A percentile compares a stretch with the other conserved stretches of the same genome.
These are phyloP conservation scores for Alces alces DNA, from an alignment of 2,113 vertebrate species.

Conservation along the genomic window DNA sequence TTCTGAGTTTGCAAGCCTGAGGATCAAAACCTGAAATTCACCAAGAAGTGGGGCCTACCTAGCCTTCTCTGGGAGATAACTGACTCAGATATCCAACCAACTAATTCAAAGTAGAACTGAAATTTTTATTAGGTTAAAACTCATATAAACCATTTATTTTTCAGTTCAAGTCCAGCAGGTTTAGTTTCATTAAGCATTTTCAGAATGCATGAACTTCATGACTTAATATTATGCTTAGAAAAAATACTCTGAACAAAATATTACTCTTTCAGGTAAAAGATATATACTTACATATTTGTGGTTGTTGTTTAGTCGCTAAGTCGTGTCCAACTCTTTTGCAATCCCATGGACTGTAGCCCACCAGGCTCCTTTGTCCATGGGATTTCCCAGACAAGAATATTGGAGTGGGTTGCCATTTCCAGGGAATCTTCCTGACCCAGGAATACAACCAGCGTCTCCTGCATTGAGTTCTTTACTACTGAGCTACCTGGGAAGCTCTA, in stretches of 20 bases:
- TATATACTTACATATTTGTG: neutral
- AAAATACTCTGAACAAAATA: neutral
- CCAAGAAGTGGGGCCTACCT: neutral
- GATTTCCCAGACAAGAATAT: neutral
- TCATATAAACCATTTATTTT: neutral
- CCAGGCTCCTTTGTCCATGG: neutral
- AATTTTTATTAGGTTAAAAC: neutral
- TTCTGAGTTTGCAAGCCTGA: neutral
- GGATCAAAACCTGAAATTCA: neutral
- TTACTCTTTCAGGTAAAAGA: conserved; percentile 8
- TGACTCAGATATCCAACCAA: neutral
- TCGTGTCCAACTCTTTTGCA: neutral
- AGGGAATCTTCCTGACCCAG: neutral
- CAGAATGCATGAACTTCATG: neutral
- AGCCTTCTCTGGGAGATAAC: neutral
- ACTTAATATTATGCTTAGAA: neutral
- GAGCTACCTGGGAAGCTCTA: neutral
- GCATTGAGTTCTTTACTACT: neutral
- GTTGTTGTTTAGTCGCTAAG: neutral
- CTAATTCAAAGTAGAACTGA: conserved; percentile 9
- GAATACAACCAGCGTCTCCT: neutral
- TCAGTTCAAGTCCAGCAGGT: neutral
- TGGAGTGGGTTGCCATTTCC: neutral
- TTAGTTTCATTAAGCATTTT: neutral
- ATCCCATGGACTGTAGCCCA: neutral